Base-by-base conservation (phyloP, 2,113 vertebrate species). In the Pao palembangensis region DNA sequence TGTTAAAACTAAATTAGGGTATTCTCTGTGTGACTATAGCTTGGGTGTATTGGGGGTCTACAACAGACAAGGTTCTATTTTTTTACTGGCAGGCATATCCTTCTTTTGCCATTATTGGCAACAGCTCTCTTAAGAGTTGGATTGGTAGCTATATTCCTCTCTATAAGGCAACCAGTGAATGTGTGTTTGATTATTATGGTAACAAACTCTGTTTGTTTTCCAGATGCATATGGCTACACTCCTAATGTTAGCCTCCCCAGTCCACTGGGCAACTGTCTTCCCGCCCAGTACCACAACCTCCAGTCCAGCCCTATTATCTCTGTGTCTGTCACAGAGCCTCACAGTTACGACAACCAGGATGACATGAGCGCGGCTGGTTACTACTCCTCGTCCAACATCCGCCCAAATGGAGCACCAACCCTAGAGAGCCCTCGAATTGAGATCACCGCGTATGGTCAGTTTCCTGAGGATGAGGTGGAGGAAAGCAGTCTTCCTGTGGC, bases 391-490 rank as follows among this genome's bases (percentile, higher is more conserved):
- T 81, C 93, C 0, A 69, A 70, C 18, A 18, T 88, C 44, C 88
- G 94, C 34, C 94, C 94, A 8, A 94, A 94, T 0, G 94, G 94
- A 10, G 92, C 93, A 14, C 94, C 94, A 0, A 72, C 94, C 0
- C 81, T 98, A 83, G 97, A 98, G 88, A 98, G 97, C 54, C 97
- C 97, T 0, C 93, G 97, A 25, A 99, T 99, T 3, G 97, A 99
- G 91, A 99, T 99, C 80, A 99, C 97, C 0, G 92, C 97, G 0
- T 99, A 96, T 76, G 84, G 90, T 64, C 96, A 94, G 78, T 96
- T 96, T 67, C 90, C 95, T 57, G 94, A 94, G 0, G 94, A 98
- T 0, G 88, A 83, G 44, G 91, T 89, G 16, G 94, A 96, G 68
- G 93, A 94, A 50, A 85, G 85, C 73, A 75, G 44, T 23, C 78